These are phyloP conservation scores for Atherix ibis DNA, from an alignment of 2,888 invertebrate genomes.

Conservation along the genomic window DNA sequence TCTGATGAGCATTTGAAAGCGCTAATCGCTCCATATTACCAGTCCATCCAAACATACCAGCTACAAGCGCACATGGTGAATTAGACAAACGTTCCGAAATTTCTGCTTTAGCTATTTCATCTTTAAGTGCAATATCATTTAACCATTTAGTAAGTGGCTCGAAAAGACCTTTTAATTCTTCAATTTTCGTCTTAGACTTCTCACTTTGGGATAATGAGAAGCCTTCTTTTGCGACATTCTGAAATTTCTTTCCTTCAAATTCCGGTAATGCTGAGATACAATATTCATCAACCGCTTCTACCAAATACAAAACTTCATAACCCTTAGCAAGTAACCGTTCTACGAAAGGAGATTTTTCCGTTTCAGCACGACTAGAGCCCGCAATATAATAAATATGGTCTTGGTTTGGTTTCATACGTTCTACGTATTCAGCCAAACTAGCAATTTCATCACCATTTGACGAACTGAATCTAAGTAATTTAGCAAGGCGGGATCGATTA, in stretches of 20 bases:
- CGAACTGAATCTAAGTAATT: conserved; percentile 79
- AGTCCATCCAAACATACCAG: conserved; percentile 95
- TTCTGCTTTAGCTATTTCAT: conserved; percentile 60
- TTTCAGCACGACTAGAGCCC: conserved; percentile 72
- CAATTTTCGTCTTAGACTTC: conserved; percentile 54
- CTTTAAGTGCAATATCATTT: conserved; percentile 61
- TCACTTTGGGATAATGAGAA: conserved; percentile 65
- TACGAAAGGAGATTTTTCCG: conserved; percentile 84
- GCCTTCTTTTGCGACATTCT: conserved; percentile 98
- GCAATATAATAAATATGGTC: conserved; percentile 94
- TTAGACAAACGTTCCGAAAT: conserved; percentile 77
- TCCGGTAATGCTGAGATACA: conserved; percentile 91
- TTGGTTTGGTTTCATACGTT: conserved; percentile 90
- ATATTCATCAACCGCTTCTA: conserved; percentile 97
- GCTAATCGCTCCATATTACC: conserved; percentile 98
- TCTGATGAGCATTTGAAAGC: conserved; percentile 90
- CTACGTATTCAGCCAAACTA: conserved; percentile 74
- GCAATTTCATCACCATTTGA: conserved; percentile 55
- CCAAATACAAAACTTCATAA: conserved; percentile 85
- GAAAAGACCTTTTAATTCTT: conserved; percentile 58
- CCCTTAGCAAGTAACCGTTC: conserved; percentile 85
- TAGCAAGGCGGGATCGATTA: conserved; percentile 89
- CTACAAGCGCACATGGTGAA: conserved; percentile 92
- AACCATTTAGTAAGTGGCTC: conserved; percentile 89
- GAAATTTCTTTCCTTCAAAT: conserved; percentile 98